These are phyloP conservation scores for Phania funesta DNA, from an alignment of 2,888 invertebrate species.

Conservation along the genomic window DNA sequence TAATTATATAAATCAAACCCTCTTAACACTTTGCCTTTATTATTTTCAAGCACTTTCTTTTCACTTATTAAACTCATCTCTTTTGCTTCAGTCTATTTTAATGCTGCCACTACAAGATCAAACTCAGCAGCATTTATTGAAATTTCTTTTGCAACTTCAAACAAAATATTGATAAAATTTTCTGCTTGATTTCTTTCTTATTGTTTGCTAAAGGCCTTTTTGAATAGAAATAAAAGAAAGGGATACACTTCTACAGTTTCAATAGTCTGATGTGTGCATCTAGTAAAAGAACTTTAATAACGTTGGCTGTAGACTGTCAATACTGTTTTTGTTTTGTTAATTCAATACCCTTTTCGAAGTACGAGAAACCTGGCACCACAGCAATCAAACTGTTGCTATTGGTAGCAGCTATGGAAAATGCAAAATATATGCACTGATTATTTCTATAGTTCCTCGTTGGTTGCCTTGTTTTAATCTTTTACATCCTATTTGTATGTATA, in stretches of 20 bases:
- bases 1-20: not conserved
- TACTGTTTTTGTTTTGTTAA: conserved; percentile 2
- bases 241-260: conserved; percentile 12
- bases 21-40: not conserved
- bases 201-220: conserved; percentile 1
- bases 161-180: conserved; percentile 26
- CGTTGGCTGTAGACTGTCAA: conserved; percentile 15
- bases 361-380: not conserved
- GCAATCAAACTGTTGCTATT: conserved; percentile 10
- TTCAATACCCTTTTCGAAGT: not conserved
- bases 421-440: conserved; percentile 36
- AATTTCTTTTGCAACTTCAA: conserved; percentile 14
- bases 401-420: not conserved
- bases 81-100: not conserved
- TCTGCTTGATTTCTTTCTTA: not conserved
- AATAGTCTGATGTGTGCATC: conserved; percentile 4
- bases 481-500: not conserved
- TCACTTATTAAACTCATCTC: not conserved
- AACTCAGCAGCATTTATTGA: not conserved
- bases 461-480: not conserved
- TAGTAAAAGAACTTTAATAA: not conserved
- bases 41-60: not conserved
- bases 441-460: not conserved
- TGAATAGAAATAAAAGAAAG: not conserved
- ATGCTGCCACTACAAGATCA: not conserved